A percentile compares a stretch with the other conserved stretches of the same genome.
Evolutionary conservation across 2,797 vertebrate species (phyloP).

Genomic region (Cynodonichthys magdalenae): DNA sequence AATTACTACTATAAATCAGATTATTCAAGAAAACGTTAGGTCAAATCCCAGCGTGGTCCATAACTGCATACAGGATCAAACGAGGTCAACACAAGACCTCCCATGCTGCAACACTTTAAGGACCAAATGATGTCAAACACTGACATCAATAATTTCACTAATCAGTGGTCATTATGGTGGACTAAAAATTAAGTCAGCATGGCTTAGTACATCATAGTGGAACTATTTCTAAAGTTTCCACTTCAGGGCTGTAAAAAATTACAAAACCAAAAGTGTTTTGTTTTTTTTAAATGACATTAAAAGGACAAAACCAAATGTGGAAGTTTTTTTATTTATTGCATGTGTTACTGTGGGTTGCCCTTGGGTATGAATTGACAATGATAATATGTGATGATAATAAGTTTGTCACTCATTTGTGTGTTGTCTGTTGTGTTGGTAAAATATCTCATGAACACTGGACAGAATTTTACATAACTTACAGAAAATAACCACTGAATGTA

Average conservation of each 20-base stretch:
- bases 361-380: no score
- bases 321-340: background rate
- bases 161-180: conserved; percentile 59
- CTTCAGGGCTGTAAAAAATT: conserved; percentile 5
- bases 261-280: background rate
- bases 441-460: no score
- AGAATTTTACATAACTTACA: no score
- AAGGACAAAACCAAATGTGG: background rate
- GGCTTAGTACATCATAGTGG: conserved; percentile 47
- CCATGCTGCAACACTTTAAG: conserved; percentile 50
- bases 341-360: background rate
- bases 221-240: conserved; percentile 38
- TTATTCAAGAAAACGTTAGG: conserved; percentile 52
- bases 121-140: conserved; percentile 44
- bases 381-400: no score
- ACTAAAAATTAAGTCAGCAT: conserved; percentile 43
- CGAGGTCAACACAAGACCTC: conserved; percentile 54
- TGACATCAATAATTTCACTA: conserved; percentile 56
- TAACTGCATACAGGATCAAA: conserved; percentile 45
- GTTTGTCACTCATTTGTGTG: no score
- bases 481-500: no score
- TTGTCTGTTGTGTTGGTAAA: no score
- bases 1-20: conserved; percentile 69
- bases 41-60: conserved; percentile 54
- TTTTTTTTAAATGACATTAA: background rate